Evolutionary conservation across 2,888 invertebrate species (phyloP).

Genomic region (Andrena camellia): DNA sequence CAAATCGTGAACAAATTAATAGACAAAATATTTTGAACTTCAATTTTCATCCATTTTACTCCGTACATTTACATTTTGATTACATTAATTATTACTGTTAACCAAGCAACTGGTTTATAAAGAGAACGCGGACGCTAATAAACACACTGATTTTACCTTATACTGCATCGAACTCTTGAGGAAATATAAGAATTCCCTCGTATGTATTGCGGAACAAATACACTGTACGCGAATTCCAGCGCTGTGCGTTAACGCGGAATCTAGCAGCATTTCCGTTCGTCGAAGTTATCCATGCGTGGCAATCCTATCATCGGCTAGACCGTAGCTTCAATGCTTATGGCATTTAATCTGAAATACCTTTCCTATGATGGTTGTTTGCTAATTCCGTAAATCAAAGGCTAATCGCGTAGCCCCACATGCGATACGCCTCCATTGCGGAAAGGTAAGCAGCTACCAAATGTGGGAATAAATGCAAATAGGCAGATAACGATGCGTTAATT

Average conservation of each 20-base stretch:
- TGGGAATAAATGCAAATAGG: conserved; percentile 20
- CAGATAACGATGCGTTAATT: not conserved
- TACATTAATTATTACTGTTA: too few relatives aligned
- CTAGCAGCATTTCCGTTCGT: conserved; percentile 21
- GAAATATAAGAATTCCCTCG: not conserved
- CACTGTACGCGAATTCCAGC: not conserved
- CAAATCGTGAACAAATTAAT: too few relatives aligned
- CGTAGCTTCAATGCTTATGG: conserved; percentile 59
- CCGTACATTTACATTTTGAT: too few relatives aligned
- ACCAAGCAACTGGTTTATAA: not conserved
- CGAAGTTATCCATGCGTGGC: conserved; percentile 44
- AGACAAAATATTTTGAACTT: too few relatives aligned
- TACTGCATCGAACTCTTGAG: not conserved
- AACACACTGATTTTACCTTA: too few relatives aligned
- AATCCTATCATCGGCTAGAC: conserved; percentile 42
- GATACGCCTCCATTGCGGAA: conserved; percentile 33
- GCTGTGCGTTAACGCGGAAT: not conserved
- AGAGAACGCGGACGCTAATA: not conserved
- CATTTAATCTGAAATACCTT: conserved; percentile 58
- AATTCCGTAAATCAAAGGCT: conserved; percentile 65
- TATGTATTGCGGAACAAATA: not conserved
- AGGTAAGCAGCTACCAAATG: conserved; percentile 42
- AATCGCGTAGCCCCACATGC: conserved; percentile 54
- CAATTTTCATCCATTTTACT: too few relatives aligned
- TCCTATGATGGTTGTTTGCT: conserved; percentile 29